phyloP scores from a whole-genome alignment of 2,113 vertebrate genomes.

The Pardalotus punctatus region DNA sequence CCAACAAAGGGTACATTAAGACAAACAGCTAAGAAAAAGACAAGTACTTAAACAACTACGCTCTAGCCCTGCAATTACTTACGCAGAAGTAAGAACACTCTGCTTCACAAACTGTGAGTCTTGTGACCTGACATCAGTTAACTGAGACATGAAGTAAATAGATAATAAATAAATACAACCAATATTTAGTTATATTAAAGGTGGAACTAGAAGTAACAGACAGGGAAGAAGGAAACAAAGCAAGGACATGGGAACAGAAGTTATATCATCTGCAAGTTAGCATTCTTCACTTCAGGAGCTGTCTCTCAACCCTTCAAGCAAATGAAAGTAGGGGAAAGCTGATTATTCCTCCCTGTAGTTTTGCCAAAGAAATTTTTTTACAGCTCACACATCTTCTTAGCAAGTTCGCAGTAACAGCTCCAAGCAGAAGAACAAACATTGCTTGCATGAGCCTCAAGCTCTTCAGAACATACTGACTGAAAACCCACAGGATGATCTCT shows the following conservation, averaged over 20 bases:
- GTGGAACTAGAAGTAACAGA: not conserved
- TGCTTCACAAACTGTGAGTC: not conserved
- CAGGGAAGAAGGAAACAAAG: not conserved
- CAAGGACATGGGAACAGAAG: not conserved
- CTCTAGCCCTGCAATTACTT: not conserved
- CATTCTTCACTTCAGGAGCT: not conserved
- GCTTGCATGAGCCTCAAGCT: not conserved
- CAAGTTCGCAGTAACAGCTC: not conserved
- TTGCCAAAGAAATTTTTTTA: not conserved
- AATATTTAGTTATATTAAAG: not conserved
- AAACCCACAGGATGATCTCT: not conserved
- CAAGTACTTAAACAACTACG: not conserved
- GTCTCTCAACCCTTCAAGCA: not conserved
- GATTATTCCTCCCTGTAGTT: not conserved
- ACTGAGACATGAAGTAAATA: not conserved
- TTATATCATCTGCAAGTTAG: not conserved
- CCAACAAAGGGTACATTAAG: not conserved
- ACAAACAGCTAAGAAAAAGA: not conserved
- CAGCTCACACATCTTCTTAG: not conserved
- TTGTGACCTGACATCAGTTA: not conserved
- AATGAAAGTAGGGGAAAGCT: not conserved
- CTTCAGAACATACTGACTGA: not conserved
- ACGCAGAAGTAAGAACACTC: not conserved
- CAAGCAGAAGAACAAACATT: not conserved
- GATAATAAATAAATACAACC: not conserved